These are phyloP conservation scores for Meda fulgida DNA, from an alignment of 2,797 vertebrate species.

Conservation along the genomic window DNA sequence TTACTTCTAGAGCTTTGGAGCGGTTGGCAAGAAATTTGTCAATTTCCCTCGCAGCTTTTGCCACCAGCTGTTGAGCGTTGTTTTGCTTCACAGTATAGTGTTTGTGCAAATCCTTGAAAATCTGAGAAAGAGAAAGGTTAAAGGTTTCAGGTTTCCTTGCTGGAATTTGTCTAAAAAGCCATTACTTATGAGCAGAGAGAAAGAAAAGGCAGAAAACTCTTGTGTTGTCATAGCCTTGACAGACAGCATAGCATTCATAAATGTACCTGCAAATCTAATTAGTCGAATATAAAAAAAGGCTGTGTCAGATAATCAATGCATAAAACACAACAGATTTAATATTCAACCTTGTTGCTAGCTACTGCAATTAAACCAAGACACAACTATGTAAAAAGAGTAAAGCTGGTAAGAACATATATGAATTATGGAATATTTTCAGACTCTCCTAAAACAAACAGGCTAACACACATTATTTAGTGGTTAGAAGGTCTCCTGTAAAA, in stretches of 20 bases:
- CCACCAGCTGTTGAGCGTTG: constrained; percentile 86
- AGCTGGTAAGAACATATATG: constrained; percentile 52
- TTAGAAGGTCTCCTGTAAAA: constrained; percentile 63
- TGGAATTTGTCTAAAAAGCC: not conserved
- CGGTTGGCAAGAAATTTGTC: constrained; percentile 89
- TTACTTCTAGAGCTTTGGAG: constrained; percentile 89
- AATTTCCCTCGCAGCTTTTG: constrained; percentile 88
- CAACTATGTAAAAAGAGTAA: constrained; percentile 57
- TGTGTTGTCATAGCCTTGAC: constrained; percentile 37
- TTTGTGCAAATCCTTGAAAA: constrained; percentile 70
- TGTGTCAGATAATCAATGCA: not conserved
- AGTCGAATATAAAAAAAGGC: not conserved
- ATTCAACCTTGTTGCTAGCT: not conserved
- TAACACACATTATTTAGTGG: constrained; percentile 77
- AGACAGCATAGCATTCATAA: not conserved
- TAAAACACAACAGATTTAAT: not conserved
- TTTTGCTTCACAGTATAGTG: constrained; percentile 89
- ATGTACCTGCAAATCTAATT: not conserved
- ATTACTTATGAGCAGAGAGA: not conserved
- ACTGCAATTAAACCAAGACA: not conserved
- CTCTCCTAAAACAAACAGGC: constrained; percentile 72
- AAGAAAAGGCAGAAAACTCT: not conserved
- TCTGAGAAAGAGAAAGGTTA: constrained; percentile 62
- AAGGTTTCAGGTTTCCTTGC: not conserved
- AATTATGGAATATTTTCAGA: constrained; percentile 59